These are phyloP conservation scores for Tetragonula clypearis DNA, from an alignment of 1,140 invertebrate species.

Conservation along the genomic window DNA sequence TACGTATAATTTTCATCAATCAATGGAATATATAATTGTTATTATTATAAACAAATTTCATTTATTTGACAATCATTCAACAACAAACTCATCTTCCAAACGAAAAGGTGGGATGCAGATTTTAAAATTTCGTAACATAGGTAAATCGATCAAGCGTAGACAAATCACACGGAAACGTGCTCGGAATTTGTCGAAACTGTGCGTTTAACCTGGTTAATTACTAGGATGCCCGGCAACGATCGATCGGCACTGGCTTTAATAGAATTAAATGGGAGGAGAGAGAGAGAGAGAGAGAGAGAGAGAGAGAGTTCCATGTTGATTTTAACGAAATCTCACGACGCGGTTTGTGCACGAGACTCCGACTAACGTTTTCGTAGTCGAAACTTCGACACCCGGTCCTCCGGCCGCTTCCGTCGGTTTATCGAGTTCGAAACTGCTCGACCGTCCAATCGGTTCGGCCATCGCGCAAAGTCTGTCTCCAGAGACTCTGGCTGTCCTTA, in stretches of 20 bases:
- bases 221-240: background rate
- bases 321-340: slow-evolving; percentile 62
- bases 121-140: no score
- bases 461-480: slow-evolving; percentile 61
- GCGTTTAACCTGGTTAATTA: slow-evolving; percentile 10
- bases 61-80: no score
- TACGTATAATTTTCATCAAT: background rate
- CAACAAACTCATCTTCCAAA: no score
- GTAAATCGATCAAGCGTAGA: background rate
- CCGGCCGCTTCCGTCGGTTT: slow-evolving; percentile 54
- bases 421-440: slow-evolving; percentile 67
- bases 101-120: no score
- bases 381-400: slow-evolving; percentile 49
- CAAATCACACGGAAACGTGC: background rate
- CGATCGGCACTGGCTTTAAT: slow-evolving; percentile 30
- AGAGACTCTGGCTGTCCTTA: slow-evolving; percentile 61
- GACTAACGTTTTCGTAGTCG: slow-evolving; percentile 35
- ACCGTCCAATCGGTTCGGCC: slow-evolving; percentile 54
- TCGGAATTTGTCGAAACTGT: background rate
- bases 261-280: slow-evolving; percentile 59
- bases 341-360: slow-evolving; percentile 1
- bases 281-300: slow-evolving; percentile 48
- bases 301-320: slow-evolving; percentile 61
- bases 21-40: no score
- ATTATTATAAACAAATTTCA: no score